Conservation (phyloP, 2,797 vertebrate genomes). For the Lepus townsendii region DNA sequence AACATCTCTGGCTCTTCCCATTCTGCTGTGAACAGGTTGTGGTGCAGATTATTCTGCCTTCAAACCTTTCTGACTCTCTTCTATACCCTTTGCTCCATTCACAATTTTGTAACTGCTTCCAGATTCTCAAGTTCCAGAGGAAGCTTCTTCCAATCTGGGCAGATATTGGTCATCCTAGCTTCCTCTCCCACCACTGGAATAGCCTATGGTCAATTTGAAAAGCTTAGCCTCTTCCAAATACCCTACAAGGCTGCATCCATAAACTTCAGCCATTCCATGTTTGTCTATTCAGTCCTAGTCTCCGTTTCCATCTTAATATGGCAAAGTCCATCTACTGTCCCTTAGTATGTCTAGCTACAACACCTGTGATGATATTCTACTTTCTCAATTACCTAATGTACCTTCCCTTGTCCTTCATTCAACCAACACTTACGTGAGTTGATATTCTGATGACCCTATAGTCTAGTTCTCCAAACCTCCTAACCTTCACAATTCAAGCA, state of each 20-base stretch:
- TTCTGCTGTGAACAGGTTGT: neutral
- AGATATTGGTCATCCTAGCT: neutral
- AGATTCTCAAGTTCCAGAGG: neutral
- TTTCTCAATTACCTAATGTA: neutral
- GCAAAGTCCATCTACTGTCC: neutral
- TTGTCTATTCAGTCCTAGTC: neutral
- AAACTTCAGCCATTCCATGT: neutral
- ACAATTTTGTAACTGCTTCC: neutral
- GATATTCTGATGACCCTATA: neutral
- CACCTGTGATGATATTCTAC: neutral
- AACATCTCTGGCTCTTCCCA: neutral
- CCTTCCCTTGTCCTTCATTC: neutral
- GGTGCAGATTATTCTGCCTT: neutral
- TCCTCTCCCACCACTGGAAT: neutral
- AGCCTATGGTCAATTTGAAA: neutral
- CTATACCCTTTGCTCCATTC: neutral
- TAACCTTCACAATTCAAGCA: neutral
- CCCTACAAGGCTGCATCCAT: neutral
- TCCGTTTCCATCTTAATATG: neutral
- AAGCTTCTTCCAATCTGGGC: neutral
- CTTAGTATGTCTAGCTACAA: neutral
- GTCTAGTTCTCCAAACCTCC: neutral
- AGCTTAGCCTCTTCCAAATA: neutral
- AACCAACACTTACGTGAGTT: neutral
- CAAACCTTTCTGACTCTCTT: neutral